These are phyloP conservation scores for Drosophila nigrodunni DNA, from an alignment of 1,140 invertebrate species.

Conservation along the genomic window DNA sequence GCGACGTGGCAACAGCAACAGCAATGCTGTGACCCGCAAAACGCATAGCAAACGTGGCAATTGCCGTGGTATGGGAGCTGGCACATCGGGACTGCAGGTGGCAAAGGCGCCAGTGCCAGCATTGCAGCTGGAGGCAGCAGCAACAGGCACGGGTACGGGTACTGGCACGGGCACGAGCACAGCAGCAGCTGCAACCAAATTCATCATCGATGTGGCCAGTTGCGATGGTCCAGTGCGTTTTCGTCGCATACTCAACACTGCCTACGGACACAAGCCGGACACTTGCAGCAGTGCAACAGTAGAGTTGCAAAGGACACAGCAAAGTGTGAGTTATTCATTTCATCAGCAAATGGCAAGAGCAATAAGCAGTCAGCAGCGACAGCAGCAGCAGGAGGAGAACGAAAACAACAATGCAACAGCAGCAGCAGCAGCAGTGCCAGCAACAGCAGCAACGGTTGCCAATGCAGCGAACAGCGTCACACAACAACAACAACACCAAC, in stretches of 20 bases:
- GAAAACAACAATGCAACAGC: conserved; percentile 64
- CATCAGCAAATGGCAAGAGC: conserved; percentile 84
- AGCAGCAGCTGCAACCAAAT: conserved; percentile 73
- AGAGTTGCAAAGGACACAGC: conserved; percentile 68
- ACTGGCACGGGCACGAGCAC: conserved; percentile 21
- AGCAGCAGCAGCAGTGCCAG: conserved; percentile 3
- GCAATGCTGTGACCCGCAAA: conserved; percentile 1
- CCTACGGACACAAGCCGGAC: conserved; percentile 86
- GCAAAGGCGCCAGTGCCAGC: conserved; percentile 58
- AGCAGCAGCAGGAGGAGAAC: conserved; percentile 75
- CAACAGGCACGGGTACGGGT: conserved; percentile 24
- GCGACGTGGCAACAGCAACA: conserved; percentile 4
- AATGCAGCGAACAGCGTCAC: not conserved
- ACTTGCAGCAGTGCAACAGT: conserved; percentile 37
- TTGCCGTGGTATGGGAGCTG: not conserved
- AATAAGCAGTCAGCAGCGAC: conserved; percentile 77
- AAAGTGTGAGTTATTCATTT: conserved; percentile 81
- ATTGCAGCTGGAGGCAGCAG: conserved; percentile 27
- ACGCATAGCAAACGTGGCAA: conserved; percentile 2
- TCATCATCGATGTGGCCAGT: conserved; percentile 92
- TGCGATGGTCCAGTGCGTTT: conserved; percentile 95
- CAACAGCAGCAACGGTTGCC: conserved; percentile 15
- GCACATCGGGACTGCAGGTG: conserved; percentile 51
- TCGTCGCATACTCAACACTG: conserved; percentile 91
- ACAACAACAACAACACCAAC: conserved; percentile 3